phyloP scores from a whole-genome alignment of 1,140 invertebrate species.

The Rhynchophorus ferrugineus region DNA sequence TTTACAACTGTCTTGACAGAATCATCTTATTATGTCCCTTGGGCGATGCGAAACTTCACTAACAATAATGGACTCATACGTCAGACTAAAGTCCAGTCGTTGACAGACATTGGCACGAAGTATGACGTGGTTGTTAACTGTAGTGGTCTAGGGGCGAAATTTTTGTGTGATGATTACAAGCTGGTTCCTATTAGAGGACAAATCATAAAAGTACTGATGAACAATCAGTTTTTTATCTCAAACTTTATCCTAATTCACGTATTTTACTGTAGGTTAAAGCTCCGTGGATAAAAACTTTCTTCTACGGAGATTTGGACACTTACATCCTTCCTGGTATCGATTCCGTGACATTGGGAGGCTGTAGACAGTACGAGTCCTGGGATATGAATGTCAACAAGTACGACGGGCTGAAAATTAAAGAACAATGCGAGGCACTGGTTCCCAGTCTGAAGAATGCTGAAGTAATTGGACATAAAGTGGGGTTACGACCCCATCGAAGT shows the following conservation, averaged over 20 bases:
- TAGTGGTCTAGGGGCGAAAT: conserved; percentile 71
- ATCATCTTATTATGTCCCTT: conserved; percentile 64
- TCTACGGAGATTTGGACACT: conserved; percentile 74
- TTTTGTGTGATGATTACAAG: conserved; percentile 66
- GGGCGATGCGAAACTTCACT: conserved; percentile 57
- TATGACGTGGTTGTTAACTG: conserved; percentile 86
- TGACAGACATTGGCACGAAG: conserved; percentile 50
- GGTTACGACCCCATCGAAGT: conserved; percentile 70
- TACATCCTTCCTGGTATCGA: conserved; percentile 76
- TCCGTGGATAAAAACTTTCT: conserved; percentile 84
- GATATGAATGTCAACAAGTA: conserved; percentile 59
- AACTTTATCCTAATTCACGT: neutral
- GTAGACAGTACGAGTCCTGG: conserved; percentile 71
- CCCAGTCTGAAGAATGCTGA: conserved; percentile 61
- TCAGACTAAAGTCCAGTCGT: conserved; percentile 49
- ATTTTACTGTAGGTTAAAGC: conserved; percentile 65
- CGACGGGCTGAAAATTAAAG: conserved; percentile 65
- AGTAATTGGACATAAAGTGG: conserved; percentile 60
- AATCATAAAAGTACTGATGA: conserved; percentile 61
- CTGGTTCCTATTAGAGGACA: conserved; percentile 85
- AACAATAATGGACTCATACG: conserved; percentile 50
- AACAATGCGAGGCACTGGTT: conserved; percentile 62
- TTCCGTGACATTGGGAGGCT: conserved; percentile 73
- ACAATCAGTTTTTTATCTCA: neutral
- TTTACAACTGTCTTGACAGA: conserved; percentile 72